Evolutionary conservation across 2,113 vertebrate species (phyloP), one percentile per base, ranked within the genome.

Genomic region (Rhombomys opimus): DNA sequence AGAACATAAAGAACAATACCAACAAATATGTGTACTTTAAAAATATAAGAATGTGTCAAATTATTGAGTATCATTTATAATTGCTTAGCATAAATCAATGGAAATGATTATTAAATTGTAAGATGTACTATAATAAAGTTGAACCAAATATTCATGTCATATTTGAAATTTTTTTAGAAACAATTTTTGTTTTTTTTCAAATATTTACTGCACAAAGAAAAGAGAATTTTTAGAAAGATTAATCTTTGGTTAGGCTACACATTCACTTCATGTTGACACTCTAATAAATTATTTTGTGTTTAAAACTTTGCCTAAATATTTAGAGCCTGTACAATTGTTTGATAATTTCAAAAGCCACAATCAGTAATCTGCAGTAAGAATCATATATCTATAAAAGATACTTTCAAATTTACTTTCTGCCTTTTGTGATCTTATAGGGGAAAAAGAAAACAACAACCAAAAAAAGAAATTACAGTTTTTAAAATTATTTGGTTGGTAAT

Each of bases 131-230:
- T 17, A 95, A 89, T 92, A 91, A 91, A 89, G 23, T 59, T 95
- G 13, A 95, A 18, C 13, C 88, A 81, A 59, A 54, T 30, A 87
- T 27, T 91, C 32, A 76, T 94, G 27, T 20, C 6, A 78, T 30
- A 70, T 46, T 91, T 84, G 86, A 70, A 70, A 46, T 70, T 78
- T 17, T 84, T 67, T 86, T 77, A 75, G 5, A 92, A 93, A 32
- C 14, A 77, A 41, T 27, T 87, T 88, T 88, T 15, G 50, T 92
- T 89, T 87, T 57, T 90, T 90, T 59, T 7, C 57, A 96, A 80
- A 93, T 90, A 95, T 84, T 87, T 87, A 87, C 13, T 89, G 80
- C 3, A 75, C 10, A 81, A 92, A 80, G 22, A 94, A 68, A 96
- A 67, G 18, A 92, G 46, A 68, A 91, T 87, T 89, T 87, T 3